Base-by-base conservation (phyloP, 2,888 invertebrate genomes). In the Ophion ventricosus region DNA sequence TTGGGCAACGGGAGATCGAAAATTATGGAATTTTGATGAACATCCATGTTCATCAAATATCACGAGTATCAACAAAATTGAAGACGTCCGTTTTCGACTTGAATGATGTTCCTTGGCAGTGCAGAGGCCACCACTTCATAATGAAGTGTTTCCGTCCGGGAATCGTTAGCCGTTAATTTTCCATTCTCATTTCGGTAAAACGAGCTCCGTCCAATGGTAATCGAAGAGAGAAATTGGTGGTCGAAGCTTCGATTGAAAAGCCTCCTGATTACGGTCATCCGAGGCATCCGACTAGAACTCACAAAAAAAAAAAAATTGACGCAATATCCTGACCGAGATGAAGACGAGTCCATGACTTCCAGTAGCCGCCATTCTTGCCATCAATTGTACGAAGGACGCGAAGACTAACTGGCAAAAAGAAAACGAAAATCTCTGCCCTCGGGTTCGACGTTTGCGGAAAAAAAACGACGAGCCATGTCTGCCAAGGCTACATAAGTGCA, bases 151-250 rank as follows among this genome's bases (percentile, higher is more conserved):
- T 74, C 73, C 76, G 63, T 66, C 40, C 26, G 54, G 72, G 56
- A 80, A 84, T 80, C 56, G 82, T 79, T 76, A 80, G 57, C 72
- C 82, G 79, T 84, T 72, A 66, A 78, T 84, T 82, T 80, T 82
- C 74, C 75, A 76, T 80, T 66, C 66, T 63, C 72, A 79, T 66
- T 80, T 73, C 29, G 57, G 61, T 4, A 79, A 76, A 66, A 67
- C 73, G 76, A 66, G 56, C 35, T 57, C 78, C 26, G 3, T 20
- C 57, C 59, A 49, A 29, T n/a, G n/a, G n/a, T 1, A 82, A 83
- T 57, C 20, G 77, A 73, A 49, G 59, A 73, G 49, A 56, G 54
- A 84, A 66, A 82, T 79, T 75, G 69, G 49, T n/a, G n/a, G n/a
- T n/a, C n/a, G n/a, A n/a, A 79, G 74, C 40, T 69, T 35, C 26